Conservation (phyloP, 1,140 invertebrate species). For the Drosophila sp. region DNA sequence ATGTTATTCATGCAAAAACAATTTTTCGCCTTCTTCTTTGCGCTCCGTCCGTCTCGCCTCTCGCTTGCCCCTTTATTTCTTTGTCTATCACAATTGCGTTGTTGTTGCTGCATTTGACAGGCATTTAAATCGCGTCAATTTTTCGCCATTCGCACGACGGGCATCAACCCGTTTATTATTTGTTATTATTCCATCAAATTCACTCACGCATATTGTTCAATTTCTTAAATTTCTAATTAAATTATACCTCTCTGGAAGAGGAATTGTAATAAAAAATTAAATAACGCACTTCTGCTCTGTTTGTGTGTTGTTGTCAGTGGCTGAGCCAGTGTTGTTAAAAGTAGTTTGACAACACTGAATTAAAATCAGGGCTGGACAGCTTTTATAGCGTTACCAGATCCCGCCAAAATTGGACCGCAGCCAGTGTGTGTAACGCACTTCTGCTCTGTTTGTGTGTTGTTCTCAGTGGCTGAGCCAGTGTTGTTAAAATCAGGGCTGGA, state of each 20-base stretch:
- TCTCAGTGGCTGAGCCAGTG: constrained; percentile 7
- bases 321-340: constrained; percentile 1
- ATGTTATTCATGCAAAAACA: constrained; percentile 47
- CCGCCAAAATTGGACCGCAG: too few relatives aligned
- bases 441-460: constrained; percentile 15
- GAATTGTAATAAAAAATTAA: constrained; percentile 64
- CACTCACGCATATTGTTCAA: constrained; percentile 67
- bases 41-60: constrained; percentile 30
- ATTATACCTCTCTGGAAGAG: constrained; percentile 47
- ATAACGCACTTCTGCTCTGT: constrained; percentile 67
- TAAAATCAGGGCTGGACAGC: background rate
- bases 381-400: too few relatives aligned
- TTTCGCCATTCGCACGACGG: constrained; percentile 61
- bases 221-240: constrained; percentile 73
- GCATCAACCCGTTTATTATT: constrained; percentile 33
- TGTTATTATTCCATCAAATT: constrained; percentile 57
- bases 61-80: constrained; percentile 69
- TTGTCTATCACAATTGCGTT: constrained; percentile 82
- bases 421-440: constrained; percentile 61
- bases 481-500: background rate
- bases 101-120: constrained; percentile 74
- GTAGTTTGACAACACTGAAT: background rate
- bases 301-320: constrained; percentile 10
- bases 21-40: constrained; percentile 39
- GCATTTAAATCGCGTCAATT: constrained; percentile 65